These are phyloP conservation scores for Lepas anatifera DNA, from an alignment of 2,888 invertebrate genomes.

Conservation along the genomic window DNA sequence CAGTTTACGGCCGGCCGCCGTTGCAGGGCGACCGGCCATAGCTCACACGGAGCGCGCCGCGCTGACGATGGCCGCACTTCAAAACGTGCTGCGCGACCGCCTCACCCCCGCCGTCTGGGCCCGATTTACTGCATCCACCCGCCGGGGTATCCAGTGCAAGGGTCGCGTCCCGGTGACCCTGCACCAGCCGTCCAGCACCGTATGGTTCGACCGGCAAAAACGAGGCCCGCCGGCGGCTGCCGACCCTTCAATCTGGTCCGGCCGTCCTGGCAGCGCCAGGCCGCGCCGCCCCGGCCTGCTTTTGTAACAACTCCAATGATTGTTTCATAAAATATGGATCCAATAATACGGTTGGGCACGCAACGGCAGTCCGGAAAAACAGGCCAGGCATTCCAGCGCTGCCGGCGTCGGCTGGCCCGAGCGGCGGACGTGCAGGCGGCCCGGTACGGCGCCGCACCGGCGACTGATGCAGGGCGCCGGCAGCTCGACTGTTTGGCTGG, in stretches of 20 bases:
- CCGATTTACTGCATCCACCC: too few species aligned
- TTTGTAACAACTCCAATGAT: constrained; percentile 11
- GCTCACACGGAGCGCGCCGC: too few species aligned
- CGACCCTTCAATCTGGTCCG: constrained; percentile 1
- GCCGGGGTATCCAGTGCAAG: too few species aligned
- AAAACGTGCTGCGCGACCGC: neutral
- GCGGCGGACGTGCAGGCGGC: neutral
- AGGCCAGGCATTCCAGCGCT: neutral
- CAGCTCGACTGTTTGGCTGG: too few species aligned
- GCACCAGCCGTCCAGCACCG: neutral
- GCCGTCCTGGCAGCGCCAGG: neutral
- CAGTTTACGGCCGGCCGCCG: neutral
- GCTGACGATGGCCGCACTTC: neutral
- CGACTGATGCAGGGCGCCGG: too few species aligned
- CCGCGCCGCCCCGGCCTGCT: neutral
- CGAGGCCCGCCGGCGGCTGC: neutral
- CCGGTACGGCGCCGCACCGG: neutral
- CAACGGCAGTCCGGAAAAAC: neutral
- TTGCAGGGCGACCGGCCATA: too few species aligned
- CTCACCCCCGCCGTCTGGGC: neutral
- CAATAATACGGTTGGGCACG: constrained; percentile 4
- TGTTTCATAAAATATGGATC: constrained; percentile 12
- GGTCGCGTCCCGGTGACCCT: too few species aligned
- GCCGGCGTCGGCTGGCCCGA: neutral
- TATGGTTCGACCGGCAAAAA: neutral